Evolutionary conservation across 2,797 vertebrate species (phyloP), one percentile per base, ranked within the genome.

Genomic region (Brachyalestes nurse): DNA sequence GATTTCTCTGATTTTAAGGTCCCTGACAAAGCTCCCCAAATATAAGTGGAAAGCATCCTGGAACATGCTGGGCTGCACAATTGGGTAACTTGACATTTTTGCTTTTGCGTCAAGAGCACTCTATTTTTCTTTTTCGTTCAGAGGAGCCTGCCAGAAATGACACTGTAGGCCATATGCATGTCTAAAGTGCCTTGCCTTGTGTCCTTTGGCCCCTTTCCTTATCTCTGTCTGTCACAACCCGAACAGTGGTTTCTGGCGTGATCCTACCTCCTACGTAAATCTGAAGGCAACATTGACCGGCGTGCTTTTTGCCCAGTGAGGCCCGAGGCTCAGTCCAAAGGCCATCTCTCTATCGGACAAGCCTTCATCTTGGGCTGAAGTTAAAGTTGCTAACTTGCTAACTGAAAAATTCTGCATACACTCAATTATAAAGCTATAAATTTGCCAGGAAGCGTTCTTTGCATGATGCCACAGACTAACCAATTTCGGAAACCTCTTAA

Each of bases 1-100:
- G 34, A 82, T 87, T 89, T 89, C 88, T 82, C 84, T 85, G 87
- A 85, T 90, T 84, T 90, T 87, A 82, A 91, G 88, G 88, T 90
- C 80, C 66, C 53, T 65, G 85, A 81, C 77, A 82, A 82, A 85
- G 66, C 74, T 81, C 86, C 69, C 2, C 55, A 62, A 70, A 62
- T 45, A 77, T 60, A 75, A 72, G 38, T 67, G 82, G 40, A 83
- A 71, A 14, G 78, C 16, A 61, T 76, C 42, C 78, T 65, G 81
- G 34, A 70, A 69, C 65, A 53, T 75, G 64, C 75, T 74, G 66
- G 66, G 19, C 51, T 21, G n/a, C 40, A 71, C 65, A 78, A 73
- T 79, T 78, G 62, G 62, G 73, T 40, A 83, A 81, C 71, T 34
- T 79, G 79, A 76, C 77, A 86, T 71, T 72, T 49, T 73, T 23